phyloP scores from a whole-genome alignment of 2,797 vertebrate species.

The Spinibarbus caldwelli region DNA sequence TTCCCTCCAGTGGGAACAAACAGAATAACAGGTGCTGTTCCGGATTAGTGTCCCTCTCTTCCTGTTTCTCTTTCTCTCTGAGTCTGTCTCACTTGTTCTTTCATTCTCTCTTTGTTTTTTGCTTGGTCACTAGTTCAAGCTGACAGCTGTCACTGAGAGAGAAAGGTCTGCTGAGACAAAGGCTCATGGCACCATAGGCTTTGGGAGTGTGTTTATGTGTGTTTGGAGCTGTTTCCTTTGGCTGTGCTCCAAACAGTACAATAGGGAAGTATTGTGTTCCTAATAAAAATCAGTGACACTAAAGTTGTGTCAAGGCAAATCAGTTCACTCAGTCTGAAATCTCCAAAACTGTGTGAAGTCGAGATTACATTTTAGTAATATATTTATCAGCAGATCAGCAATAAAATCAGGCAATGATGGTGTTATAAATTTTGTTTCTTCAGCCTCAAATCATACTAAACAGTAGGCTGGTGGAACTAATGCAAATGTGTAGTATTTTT shows the following conservation, averaged over 20 bases:
- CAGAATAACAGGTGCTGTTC: slow-evolving; percentile 17
- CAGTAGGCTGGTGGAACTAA: background rate
- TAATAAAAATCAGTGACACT: background rate
- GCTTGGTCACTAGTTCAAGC: slow-evolving; percentile 39
- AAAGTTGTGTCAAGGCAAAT: background rate
- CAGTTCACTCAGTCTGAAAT: background rate
- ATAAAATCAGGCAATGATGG: background rate
- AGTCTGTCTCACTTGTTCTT: slow-evolving; percentile 23
- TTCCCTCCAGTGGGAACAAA: slow-evolving; percentile 31
- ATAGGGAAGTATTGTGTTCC: background rate
- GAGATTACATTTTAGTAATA: background rate
- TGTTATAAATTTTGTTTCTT: background rate
- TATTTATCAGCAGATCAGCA: background rate
- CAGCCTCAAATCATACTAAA: background rate
- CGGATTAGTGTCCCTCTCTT: slow-evolving; percentile 32
- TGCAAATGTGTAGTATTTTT: background rate
- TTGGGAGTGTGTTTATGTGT: background rate
- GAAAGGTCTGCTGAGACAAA: slow-evolving; percentile 23
- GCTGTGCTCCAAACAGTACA: background rate
- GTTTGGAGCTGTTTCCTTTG: slow-evolving; percentile 23
- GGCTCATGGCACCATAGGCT: background rate
- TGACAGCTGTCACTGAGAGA: slow-evolving; percentile 35
- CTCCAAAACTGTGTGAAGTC: background rate
- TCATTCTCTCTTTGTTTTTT: slow-evolving; percentile 23
- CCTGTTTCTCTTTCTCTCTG: slow-evolving; percentile 20